These are phyloP conservation scores for Leptinotarsa haldemani DNA, from an alignment of 2,888 invertebrate species.

Conservation along the genomic window DNA sequence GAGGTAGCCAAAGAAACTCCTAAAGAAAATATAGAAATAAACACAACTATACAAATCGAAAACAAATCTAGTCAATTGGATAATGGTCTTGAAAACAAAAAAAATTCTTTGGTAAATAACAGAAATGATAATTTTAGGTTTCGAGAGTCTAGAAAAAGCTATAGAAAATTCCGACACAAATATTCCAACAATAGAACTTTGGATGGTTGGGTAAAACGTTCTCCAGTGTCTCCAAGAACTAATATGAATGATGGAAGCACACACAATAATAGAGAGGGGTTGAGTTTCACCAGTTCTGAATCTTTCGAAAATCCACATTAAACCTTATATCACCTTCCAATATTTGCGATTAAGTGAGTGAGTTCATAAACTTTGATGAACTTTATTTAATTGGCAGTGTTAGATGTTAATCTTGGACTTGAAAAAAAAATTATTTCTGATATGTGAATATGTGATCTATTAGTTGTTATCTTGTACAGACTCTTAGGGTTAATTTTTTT, in stretches of 20 bases:
- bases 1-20: slow-evolving; percentile 34
- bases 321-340: background rate
- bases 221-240: slow-evolving; percentile 37
- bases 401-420: slow-evolving; percentile 32
- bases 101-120: slow-evolving; percentile 28
- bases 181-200: slow-evolving; percentile 49
- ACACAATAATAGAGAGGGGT: slow-evolving; percentile 6
- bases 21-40: slow-evolving; percentile 41
- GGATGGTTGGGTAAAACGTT: slow-evolving; percentile 57
- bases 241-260: slow-evolving; percentile 27
- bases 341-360: slow-evolving; percentile 1
- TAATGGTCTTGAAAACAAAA: slow-evolving; percentile 34
- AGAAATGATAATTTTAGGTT: slow-evolving; percentile 41
- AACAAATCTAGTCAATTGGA: slow-evolving; percentile 32
- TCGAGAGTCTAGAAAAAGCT: slow-evolving; percentile 42
- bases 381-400: slow-evolving; percentile 5
- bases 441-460: slow-evolving; percentile 55
- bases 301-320: slow-evolving; percentile 18
- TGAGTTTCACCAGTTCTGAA: slow-evolving; percentile 16
- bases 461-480: slow-evolving; percentile 55
- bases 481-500: slow-evolving; percentile 62
- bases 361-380: slow-evolving; percentile 14
- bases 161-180: slow-evolving; percentile 32
- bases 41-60: slow-evolving; percentile 27
- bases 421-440: slow-evolving; percentile 37